phyloP scores from a whole-genome alignment of 2,797 vertebrate genomes.

The Rachycentron canadum region DNA sequence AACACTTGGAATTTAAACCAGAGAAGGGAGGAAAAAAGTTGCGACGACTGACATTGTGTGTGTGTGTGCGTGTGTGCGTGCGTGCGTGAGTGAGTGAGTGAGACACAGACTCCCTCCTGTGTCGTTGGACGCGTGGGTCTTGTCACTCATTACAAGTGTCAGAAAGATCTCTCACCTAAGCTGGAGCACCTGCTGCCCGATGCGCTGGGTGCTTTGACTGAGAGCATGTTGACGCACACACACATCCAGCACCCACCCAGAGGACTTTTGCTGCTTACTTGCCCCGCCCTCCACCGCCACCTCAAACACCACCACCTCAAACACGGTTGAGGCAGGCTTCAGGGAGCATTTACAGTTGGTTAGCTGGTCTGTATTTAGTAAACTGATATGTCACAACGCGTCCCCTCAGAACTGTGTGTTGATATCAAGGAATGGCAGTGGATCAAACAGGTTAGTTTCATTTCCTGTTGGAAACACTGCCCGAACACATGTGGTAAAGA shows the following conservation, averaged over 20 bases:
- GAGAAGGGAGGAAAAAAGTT: neutral
- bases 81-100: neutral
- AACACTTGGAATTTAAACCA: conserved; percentile 16
- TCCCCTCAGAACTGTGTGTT: conserved; percentile 56
- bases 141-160: conserved; percentile 71
- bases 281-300: neutral
- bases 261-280: conserved; percentile 27
- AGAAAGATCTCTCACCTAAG: conserved; percentile 65
- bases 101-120: neutral
- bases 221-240: conserved; percentile 12
- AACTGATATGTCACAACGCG: conserved; percentile 60
- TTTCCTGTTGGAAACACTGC: conserved; percentile 16
- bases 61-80: conserved; percentile 6
- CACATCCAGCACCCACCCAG: conserved; percentile 28
- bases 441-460: conserved; percentile 38
- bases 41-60: neutral
- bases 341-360: conserved; percentile 62
- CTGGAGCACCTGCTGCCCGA: conserved; percentile 61
- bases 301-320: no score
- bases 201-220: conserved; percentile 36
- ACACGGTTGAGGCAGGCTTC: conserved; percentile 3
- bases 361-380: conserved; percentile 64
- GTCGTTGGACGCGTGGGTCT: conserved; percentile 43
- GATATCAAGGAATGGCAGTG: conserved; percentile 57
- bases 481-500: conserved; percentile 1